A percentile compares a stretch with the other conserved stretches of the same genome.
Conservation (phyloP, 2,113 vertebrate genomes). For the Pollachius pollachius region DNA sequence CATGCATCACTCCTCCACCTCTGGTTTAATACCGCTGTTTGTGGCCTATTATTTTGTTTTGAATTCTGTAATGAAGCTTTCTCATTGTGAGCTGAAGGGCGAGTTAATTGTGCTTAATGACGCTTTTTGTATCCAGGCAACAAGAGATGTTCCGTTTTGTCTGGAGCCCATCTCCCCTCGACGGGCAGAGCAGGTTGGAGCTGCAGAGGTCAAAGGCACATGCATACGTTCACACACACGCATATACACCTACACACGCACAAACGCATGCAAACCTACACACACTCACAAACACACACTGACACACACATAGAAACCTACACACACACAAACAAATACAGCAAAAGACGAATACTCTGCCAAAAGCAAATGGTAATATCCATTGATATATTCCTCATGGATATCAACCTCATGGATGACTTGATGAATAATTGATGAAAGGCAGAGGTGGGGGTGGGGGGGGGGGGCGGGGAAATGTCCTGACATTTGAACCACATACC, state of each 20-base stretch:
- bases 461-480: constrained; percentile 69
- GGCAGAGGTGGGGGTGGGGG: constrained; percentile 37
- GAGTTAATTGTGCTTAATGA: constrained; percentile 74
- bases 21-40: constrained; percentile 23
- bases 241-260: constrained; percentile 22
- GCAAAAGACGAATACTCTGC: constrained; percentile 5
- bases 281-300: constrained; percentile 17
- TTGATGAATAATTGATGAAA: constrained; percentile 69
- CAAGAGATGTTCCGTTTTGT: constrained; percentile 51
- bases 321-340: constrained; percentile 31
- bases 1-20: constrained; percentile 12
- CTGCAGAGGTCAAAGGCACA: constrained; percentile 46
- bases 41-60: constrained; percentile 45
- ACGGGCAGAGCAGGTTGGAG: constrained; percentile 43
- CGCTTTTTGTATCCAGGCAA: constrained; percentile 83
- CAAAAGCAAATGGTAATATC: constrained; percentile 22
- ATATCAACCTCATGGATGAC: constrained; percentile 27
- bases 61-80: constrained; percentile 49
- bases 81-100: constrained; percentile 64
- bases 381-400: constrained; percentile 33
- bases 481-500: constrained; percentile 56
- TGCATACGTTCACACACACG: constrained; percentile 10
- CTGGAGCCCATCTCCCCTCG: constrained; percentile 60
- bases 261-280: constrained; percentile 23
- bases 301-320: constrained; percentile 36